A percentile compares a stretch with the other conserved stretches of the same genome.
Evolutionary conservation across 2,888 invertebrate genomes (phyloP).

Genomic region (Teleogryllus oceanicus): DNA sequence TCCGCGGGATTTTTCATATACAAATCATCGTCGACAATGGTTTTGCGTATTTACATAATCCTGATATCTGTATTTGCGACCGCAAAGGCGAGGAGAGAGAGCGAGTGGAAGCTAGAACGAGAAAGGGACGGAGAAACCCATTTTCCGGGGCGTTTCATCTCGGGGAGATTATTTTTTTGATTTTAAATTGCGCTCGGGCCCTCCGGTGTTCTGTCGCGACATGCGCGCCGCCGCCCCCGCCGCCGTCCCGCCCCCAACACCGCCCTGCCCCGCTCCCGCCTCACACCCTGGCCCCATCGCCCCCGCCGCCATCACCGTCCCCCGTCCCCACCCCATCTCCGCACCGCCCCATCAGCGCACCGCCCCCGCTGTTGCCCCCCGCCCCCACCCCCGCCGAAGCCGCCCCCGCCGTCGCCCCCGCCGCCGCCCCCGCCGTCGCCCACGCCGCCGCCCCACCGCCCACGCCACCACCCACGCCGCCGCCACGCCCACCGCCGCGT

Average conservation of each 20-base stretch:
- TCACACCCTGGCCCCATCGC: too few species aligned
- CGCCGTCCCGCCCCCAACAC: too few species aligned
- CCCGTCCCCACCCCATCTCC: too few species aligned
- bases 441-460: too few species aligned
- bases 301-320: too few species aligned
- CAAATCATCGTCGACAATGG: slow-evolving; percentile 18
- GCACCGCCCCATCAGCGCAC: too few species aligned
- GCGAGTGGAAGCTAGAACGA: not conserved
- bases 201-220: not conserved
- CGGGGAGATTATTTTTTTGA: slow-evolving; percentile 4
- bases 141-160: slow-evolving; percentile 18
- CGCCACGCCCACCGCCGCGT: not conserved
- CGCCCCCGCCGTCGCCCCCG: too few species aligned
- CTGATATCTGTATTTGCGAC: not conserved
- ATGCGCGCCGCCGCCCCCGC: not conserved
- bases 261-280: too few species aligned
- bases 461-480: too few species aligned
- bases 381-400: too few species aligned
- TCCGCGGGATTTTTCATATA: not conserved
- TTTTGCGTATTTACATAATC: slow-evolving; percentile 18
- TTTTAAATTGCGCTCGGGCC: not conserved
- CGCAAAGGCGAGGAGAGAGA: not conserved
- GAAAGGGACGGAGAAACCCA: not conserved
- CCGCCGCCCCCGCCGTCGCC: too few species aligned
- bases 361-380: too few species aligned